These are phyloP conservation scores for Dryobotodes eremita DNA, from an alignment of 2,888 invertebrate genomes.

Conservation along the genomic window DNA sequence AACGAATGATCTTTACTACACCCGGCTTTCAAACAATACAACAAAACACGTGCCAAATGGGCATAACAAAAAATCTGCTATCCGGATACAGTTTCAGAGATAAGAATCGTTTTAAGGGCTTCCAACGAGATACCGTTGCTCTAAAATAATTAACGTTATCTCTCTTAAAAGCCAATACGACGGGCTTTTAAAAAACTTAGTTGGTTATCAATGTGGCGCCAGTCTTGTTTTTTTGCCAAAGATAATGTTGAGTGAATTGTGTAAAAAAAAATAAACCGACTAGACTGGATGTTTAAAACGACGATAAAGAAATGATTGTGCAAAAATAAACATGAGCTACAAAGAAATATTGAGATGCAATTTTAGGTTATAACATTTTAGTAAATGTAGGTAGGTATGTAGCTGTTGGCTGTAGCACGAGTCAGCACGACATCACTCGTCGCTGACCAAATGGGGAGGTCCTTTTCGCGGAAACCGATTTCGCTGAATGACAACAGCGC, in stretches of 20 bases:
- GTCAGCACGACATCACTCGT: slow-evolving; percentile 50
- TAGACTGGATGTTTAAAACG: slow-evolving; percentile 61
- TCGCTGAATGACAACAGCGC: slow-evolving; percentile 78
- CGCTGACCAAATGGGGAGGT: slow-evolving; percentile 72
- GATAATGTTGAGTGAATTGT: slow-evolving; percentile 66
- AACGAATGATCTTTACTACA: slow-evolving; percentile 55
- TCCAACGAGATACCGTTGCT: slow-evolving; percentile 73
- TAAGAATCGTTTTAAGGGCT: slow-evolving; percentile 78
- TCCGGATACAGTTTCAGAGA: slow-evolving; percentile 76
- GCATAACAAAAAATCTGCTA: slow-evolving; percentile 73
- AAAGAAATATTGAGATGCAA: slow-evolving; percentile 37
- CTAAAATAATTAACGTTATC: slow-evolving; percentile 76
- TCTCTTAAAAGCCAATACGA: slow-evolving; percentile 67
- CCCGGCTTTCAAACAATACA: slow-evolving; percentile 62
- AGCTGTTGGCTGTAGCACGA: slow-evolving; percentile 44
- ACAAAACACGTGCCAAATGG: slow-evolving; percentile 81
- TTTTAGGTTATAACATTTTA: too few relatives aligned
- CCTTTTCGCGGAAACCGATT: slow-evolving; percentile 76
- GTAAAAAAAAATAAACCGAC: slow-evolving; percentile 57
- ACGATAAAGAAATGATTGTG: slow-evolving; percentile 54
- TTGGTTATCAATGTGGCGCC: slow-evolving; percentile 80
- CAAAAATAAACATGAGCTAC: slow-evolving; percentile 33
- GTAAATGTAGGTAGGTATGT: slow-evolving; percentile 21
- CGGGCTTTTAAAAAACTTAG: slow-evolving; percentile 67
- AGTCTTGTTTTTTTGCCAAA: slow-evolving; percentile 77